Evolutionary conservation across 2,113 vertebrate species (phyloP), one percentile per base, ranked within the genome.

Genomic region (Myiopsitta monachus): DNA sequence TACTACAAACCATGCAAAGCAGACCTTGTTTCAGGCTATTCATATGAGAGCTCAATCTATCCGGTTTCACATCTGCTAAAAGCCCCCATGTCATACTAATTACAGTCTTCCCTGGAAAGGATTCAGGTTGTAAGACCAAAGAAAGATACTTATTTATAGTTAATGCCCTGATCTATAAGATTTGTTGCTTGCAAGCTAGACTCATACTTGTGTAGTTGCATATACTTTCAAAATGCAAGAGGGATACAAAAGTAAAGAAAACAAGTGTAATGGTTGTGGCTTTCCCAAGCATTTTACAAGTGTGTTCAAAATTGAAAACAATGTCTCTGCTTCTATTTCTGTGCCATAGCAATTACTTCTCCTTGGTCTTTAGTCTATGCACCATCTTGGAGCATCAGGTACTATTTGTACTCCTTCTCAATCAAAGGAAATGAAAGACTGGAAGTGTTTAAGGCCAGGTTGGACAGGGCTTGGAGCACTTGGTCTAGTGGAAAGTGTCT

Each of bases 51-150:
- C 83, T 96, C 90, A 47, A 81, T 97, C 92, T 96, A 92, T 96
- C 96, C 87, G 41, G 86, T 97, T 96, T 95, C 96, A 97, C 96
- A 97, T 97, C 97, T 97, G 95, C 95, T 96, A 87, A 96, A 97
- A 95, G 92, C 91, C 95, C 96, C 93, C 85, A 44, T 97, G 96
- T 97, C 96, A 95, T 95, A 9, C 95, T 96, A 96, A 96, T 97
- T 96, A 43, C 86, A 94, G 91, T 75, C 87, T 96, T 95, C 87
- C 95, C 72, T 95, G 96, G 94, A 95, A 94, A 90, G 66, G 90
- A 97, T 91, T 91, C 2, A 2, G 18, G 81, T 85, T 96, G 93
- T 94, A 96, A 97, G 80, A 80, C 87, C 79, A 90, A 82, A 83
- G 92, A 80, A 83, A 88, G 79, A 63, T 69, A 44, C 31, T 82